A percentile compares a stretch with the other conserved stretches of the same genome.
Evolutionary conservation across 2,113 vertebrate species (phyloP).

Genomic region (Solea senegalensis): DNA sequence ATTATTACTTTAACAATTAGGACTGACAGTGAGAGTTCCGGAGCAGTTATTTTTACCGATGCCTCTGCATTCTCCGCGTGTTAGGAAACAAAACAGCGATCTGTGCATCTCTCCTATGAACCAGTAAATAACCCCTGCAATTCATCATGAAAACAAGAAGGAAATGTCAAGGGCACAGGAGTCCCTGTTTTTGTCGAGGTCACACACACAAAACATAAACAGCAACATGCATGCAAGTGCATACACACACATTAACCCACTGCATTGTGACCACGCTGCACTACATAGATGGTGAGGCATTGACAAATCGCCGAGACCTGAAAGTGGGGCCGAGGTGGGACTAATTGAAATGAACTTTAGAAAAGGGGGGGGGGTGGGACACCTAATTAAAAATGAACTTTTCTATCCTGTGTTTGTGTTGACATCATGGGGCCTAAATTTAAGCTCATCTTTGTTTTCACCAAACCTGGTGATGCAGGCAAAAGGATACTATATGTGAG

Average conservation of each 20-base stretch:
- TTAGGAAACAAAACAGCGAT: constrained; percentile 64
- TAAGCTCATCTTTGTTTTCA: constrained; percentile 76
- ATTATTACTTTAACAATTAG: neutral
- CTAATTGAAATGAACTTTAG: constrained; percentile 97
- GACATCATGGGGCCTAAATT: constrained; percentile 85
- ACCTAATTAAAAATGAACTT: constrained; percentile 93
- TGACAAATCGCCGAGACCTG: constrained; percentile 82
- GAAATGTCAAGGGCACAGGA: constrained; percentile 81
- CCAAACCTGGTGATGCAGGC: constrained; percentile 66
- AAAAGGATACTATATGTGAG: constrained; percentile 40
- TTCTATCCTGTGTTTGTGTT: constrained; percentile 82
- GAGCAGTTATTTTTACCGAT: constrained; percentile 59
- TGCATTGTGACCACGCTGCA: constrained; percentile 57
- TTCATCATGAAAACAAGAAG: constrained; percentile 75
- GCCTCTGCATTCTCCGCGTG: constrained; percentile 50
- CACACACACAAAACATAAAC: constrained; percentile 71
- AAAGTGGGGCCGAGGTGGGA: constrained; percentile 81
- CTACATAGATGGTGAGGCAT: constrained; percentile 66
- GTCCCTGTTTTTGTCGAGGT: constrained; percentile 69
- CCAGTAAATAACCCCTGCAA: constrained; percentile 71
- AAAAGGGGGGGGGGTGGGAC: constrained; percentile 69
- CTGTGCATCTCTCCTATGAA: constrained; percentile 66
- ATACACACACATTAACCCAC: constrained; percentile 45
- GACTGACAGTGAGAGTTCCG: constrained; percentile 29
- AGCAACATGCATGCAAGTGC: constrained; percentile 59